Evolutionary conservation across 2,888 invertebrate species (phyloP), one percentile per base, ranked within the genome.

Genomic region (Mesochorus sp.): DNA sequence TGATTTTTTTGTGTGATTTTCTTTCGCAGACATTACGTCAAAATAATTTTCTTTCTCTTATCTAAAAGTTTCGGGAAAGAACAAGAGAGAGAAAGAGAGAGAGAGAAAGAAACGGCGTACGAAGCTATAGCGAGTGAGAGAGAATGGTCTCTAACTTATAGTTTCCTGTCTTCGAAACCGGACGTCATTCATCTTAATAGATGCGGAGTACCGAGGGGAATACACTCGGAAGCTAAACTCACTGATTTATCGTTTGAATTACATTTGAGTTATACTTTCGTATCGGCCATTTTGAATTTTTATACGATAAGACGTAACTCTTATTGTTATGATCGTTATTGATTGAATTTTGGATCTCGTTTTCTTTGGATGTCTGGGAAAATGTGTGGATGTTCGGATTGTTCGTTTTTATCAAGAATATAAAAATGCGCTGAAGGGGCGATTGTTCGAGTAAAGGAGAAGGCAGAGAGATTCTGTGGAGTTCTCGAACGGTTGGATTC

Each of bases 121-220:
- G n/a, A n/a, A n/a, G n/a, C n/a, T n/a, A n/a, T n/a, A n/a, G n/a
- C n/a, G n/a, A n/a, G n/a, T n/a, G n/a, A n/a, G n/a, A n/a, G n/a
- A n/a, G n/a, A n/a, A n/a, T n/a, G 21, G 8, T 37, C 34, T 57
- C 37, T 55, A 3, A 19, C 37, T 37, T 3, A 1, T n/a, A 24
- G 39, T 39, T 57, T 44, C 19, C 39, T 57, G 6, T 39, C 47
- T 31, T n/a, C 55, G 37, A 8, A 10, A 55, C 34, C 72, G 66
- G 57, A 73, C 21, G 64, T 51, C 59, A 28, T 67, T 21, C 28
- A 17, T 66, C 66, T 59, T 51, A 42, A 74, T 66, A 66, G 12
- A 42, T 42, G 31, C n/a, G 6, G 10, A 24, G 19, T n/a, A 17
- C 12, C 67, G 55, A 55, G 34, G 17, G 34, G 44, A 21, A 55